Evolutionary conservation across 2,797 vertebrate genomes (phyloP).

Genomic region (Cygnus olor): DNA sequence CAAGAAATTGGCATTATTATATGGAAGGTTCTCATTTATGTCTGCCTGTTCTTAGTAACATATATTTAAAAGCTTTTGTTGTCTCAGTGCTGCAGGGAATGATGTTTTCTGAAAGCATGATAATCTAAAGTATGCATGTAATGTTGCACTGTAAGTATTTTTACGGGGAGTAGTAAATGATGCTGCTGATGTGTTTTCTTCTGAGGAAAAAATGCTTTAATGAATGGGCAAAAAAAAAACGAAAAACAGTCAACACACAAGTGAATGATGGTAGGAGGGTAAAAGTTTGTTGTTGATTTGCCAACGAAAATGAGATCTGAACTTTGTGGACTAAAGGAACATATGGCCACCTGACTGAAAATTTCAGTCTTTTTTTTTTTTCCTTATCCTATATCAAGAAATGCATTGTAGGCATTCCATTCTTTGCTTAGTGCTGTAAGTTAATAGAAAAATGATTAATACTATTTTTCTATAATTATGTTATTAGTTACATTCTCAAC

Average conservation of each 20-base stretch:
- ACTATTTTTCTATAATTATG: too few relatives aligned
- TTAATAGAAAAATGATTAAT: neutral
- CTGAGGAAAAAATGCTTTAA: neutral
- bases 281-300: neutral
- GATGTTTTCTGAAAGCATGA: neutral
- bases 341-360: neutral
- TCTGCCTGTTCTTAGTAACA: neutral
- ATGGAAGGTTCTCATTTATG: neutral
- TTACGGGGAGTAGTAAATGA: neutral
- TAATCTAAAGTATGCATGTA: neutral
- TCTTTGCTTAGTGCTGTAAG: neutral
- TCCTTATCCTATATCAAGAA: neutral
- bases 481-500: neutral
- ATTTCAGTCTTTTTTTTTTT: neutral
- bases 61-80: neutral
- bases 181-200: neutral
- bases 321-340: neutral
- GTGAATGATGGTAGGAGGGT: neutral
- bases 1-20: slow-evolving; percentile 7
- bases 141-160: slow-evolving; percentile 23
- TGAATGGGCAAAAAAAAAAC: neutral
- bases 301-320: slow-evolving; percentile 3
- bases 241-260: neutral
- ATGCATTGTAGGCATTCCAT: neutral
- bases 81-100: slow-evolving; percentile 2